Evolutionary conservation across 2,113 vertebrate species (phyloP).

Genomic region (Tragelaphus imberbis): DNA sequence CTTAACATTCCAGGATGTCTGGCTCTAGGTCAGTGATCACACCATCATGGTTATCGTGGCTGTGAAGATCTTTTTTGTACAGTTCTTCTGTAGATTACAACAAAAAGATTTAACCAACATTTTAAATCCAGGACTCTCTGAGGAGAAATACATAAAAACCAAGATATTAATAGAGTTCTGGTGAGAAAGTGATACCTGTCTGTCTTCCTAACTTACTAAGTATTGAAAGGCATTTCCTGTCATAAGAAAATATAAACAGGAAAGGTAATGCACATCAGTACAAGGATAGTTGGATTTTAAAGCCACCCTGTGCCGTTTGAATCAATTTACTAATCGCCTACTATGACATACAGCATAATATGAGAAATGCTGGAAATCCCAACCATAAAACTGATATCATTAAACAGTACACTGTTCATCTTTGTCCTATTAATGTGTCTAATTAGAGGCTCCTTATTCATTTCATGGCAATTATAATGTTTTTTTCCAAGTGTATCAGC

Average conservation of each 20-base stretch:
- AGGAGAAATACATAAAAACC: slow-evolving; percentile 59
- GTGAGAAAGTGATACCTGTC: slow-evolving; percentile 49
- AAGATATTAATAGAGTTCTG: slow-evolving; percentile 48
- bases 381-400: slow-evolving; percentile 53
- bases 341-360: slow-evolving; percentile 9
- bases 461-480: slow-evolving; percentile 8
- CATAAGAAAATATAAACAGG: slow-evolving; percentile 64
- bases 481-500: slow-evolving; percentile 54
- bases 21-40: no score
- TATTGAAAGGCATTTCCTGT: slow-evolving; percentile 64
- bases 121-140: not conserved
- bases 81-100: not conserved
- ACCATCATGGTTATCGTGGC: no score
- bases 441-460: slow-evolving; percentile 47
- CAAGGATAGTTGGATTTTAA: slow-evolving; percentile 51
- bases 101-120: not conserved
- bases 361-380: slow-evolving; percentile 44
- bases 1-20: no score
- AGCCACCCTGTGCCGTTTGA: not conserved
- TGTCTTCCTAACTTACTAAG: slow-evolving; percentile 55
- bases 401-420: slow-evolving; percentile 53
- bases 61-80: no score
- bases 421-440: slow-evolving; percentile 45
- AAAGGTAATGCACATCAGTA: not conserved
- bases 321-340: slow-evolving; percentile 54